phyloP scores from a whole-genome alignment of 1,140 invertebrate genomes.

The Lasioglossum albipes region DNA sequence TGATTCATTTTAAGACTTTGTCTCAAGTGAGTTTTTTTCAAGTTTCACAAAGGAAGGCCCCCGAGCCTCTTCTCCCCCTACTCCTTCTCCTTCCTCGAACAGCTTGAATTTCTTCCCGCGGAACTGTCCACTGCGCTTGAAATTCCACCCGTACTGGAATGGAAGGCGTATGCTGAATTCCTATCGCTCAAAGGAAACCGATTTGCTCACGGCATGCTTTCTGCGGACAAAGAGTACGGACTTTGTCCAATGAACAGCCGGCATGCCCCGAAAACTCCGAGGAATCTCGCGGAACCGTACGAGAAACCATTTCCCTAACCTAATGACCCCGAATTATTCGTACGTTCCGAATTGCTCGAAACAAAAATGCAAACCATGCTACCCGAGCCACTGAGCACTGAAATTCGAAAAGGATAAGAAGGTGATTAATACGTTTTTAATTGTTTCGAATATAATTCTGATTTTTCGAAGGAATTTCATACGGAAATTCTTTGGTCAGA shows the following conservation, averaged over 20 bases:
- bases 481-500: too few relatives aligned
- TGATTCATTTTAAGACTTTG: conserved; percentile 61
- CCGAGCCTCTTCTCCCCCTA: too few relatives aligned
- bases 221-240: conserved; percentile 7
- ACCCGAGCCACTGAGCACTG: too few relatives aligned
- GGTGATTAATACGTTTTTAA: too few relatives aligned
- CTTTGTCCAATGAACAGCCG: not conserved
- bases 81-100: not conserved
- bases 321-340: not conserved
- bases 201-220: conserved; percentile 43
- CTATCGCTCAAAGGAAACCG: conserved; percentile 57
- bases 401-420: too few relatives aligned
- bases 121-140: conserved; percentile 49
- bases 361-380: too few relatives aligned
- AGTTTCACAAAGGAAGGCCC: conserved; percentile 61
- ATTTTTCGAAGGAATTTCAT: too few relatives aligned
- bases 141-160: conserved; percentile 41
- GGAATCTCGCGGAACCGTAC: not conserved
- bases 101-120: conserved; percentile 53
- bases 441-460: too few relatives aligned
- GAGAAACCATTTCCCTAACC: not conserved
- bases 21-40: conserved; percentile 56
- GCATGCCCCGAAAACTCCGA: not conserved
- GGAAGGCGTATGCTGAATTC: conserved; percentile 42
- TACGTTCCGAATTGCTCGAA: too few relatives aligned